These are phyloP conservation scores for Gymnothorax javanicus DNA, from an alignment of 2,797 vertebrate species.

Conservation along the genomic window DNA sequence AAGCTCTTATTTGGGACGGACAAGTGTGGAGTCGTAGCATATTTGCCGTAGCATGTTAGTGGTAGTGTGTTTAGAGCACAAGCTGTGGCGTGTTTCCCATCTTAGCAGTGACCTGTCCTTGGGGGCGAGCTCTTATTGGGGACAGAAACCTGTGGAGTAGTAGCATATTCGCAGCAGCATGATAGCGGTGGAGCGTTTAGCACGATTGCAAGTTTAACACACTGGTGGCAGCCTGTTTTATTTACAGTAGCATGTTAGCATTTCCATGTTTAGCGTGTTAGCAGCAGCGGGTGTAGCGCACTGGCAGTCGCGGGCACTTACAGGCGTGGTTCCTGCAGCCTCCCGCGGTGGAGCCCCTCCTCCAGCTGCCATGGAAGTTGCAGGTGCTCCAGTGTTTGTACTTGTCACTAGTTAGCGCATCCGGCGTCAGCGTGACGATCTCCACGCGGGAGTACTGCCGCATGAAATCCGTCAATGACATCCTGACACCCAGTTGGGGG, in stretches of 20 bases:
- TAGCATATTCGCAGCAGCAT: neutral
- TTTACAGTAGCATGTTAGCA: neutral
- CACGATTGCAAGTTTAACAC: neutral
- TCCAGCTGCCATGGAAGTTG: slow-evolving; percentile 73
- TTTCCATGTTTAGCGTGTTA: neutral
- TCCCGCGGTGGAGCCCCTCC: slow-evolving; percentile 67
- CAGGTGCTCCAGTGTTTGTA: slow-evolving; percentile 69
- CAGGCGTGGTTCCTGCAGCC: slow-evolving; percentile 77
- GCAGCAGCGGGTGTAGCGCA: neutral
- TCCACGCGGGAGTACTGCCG: slow-evolving; percentile 75
- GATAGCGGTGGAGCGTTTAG: neutral
- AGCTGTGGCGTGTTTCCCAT: neutral
- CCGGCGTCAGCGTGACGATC: slow-evolving; percentile 76
- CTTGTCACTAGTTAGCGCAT: slow-evolving; percentile 64
- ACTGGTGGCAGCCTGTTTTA: neutral
- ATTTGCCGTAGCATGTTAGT: neutral
- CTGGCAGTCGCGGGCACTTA: slow-evolving; percentile 39
- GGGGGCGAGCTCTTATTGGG: neutral
- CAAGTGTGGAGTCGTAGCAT: neutral
- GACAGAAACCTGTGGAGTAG: neutral
- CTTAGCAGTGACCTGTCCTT: neutral
- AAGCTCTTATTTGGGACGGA: too few relatives aligned
- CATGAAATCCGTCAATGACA: slow-evolving; percentile 76
- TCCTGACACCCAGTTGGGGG: slow-evolving; percentile 62
- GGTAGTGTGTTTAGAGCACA: neutral